Percentiles rank a stretch among this genome's conserved stretches.
phyloP scores from a whole-genome alignment of 2,797 vertebrate genomes.

The Brachymystax lenok region DNA sequence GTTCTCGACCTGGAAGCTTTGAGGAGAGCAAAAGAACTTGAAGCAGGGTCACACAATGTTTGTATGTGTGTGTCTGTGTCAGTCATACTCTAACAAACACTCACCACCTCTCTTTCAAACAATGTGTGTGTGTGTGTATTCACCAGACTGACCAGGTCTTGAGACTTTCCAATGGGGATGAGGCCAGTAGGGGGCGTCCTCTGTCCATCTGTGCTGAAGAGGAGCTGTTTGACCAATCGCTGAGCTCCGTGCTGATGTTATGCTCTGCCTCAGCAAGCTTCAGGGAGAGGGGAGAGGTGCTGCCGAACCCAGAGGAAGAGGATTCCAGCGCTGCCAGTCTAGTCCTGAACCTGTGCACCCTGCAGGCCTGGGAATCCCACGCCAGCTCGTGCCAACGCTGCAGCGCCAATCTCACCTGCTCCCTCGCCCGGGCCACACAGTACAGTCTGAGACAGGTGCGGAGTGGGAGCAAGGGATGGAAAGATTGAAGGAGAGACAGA shows the following conservation, averaged over 20 bases:
- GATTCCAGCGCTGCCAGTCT: constrained; percentile 21
- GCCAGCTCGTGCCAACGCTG: constrained; percentile 21
- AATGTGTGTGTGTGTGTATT: background rate
- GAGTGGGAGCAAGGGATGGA: background rate
- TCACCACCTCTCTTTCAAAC: too few species aligned
- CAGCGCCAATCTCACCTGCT: constrained; percentile 9
- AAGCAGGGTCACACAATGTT: background rate
- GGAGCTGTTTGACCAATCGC: background rate
- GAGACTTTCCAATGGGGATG: constrained; percentile 4
- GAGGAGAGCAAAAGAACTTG: background rate
- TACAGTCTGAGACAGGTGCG: constrained; percentile 4
- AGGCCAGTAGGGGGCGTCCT: constrained; percentile 27
- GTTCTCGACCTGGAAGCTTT: background rate
- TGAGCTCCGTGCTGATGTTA: background rate
- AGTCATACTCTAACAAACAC: background rate
- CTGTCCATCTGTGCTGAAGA: constrained; percentile 6
- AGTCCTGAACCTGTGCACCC: constrained; percentile 17
- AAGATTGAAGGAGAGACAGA: background rate
- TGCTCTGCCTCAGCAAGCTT: background rate
- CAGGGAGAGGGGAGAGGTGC: background rate
- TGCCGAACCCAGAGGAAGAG: background rate
- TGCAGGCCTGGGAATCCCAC: constrained; percentile 16
- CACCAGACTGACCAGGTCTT: background rate
- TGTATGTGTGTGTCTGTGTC: background rate
- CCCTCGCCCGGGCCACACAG: background rate